phyloP scores from a whole-genome alignment of 2,797 vertebrate species.

The Erethizon dorsatum region DNA sequence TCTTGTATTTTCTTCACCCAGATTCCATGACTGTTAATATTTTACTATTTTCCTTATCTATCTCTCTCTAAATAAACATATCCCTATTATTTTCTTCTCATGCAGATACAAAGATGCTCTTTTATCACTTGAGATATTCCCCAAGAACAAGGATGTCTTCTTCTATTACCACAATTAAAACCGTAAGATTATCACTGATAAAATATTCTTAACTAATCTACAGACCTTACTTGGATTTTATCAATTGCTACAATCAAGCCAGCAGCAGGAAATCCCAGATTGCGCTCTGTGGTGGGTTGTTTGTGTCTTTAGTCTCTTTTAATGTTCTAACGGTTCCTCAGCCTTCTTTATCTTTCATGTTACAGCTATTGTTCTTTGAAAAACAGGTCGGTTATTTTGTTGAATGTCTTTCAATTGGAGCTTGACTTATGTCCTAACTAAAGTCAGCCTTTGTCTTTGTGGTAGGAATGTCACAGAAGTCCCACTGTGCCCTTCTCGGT shows the following conservation, averaged over 20 bases:
- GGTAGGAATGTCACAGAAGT: background rate
- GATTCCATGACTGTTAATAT: background rate
- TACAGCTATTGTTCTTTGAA: background rate
- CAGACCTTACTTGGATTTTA: background rate
- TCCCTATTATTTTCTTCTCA: background rate
- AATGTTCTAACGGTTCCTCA: background rate
- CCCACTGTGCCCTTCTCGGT: background rate
- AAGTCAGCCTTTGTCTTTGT: background rate
- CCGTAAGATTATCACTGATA: background rate
- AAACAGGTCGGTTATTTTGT: background rate
- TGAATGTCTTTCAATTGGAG: background rate
- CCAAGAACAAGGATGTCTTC: background rate
- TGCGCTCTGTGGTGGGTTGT: background rate
- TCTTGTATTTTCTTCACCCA: background rate
- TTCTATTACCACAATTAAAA: constrained; percentile 1
- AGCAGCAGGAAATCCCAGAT: background rate
- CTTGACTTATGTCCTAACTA: background rate
- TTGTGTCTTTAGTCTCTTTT: background rate
- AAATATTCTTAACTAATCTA: background rate
- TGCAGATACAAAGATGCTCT: background rate
- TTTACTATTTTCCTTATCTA: background rate
- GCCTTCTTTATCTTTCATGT: background rate
- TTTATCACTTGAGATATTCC: background rate
- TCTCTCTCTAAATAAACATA: background rate
- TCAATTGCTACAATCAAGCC: background rate